Evolutionary conservation across 2,888 invertebrate species (phyloP), one percentile per base, ranked within the genome.

Genomic region (Lepidochrysops patricia): DNA sequence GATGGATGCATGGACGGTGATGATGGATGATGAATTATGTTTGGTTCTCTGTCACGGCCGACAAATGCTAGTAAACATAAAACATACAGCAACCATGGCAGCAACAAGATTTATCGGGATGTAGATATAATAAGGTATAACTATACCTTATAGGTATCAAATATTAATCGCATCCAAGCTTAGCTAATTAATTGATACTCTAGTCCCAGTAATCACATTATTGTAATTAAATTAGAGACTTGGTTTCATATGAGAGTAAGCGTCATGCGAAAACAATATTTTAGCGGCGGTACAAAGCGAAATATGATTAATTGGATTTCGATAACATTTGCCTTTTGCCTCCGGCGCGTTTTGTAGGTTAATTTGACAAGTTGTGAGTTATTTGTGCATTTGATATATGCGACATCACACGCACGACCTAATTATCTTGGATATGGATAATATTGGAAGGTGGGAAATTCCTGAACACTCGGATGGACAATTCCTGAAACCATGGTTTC

Each of bases 281-380:
- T 26, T 5, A n/a, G 54, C 54, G 54, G 54, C 4, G 9, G 9
- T 9, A 54, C 32, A 54, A 54, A 54, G 52, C 15, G 54, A 9
- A 29, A 32, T 29, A 19, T 54, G 32, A 54, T 54, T 29, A 32
- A 54, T 54, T 54, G 19, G 15, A 9, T 9, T 32, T 13, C 32
- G 54, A 54, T 54, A 54, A 32, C 54, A 29, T 54, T 54, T 29
- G 27, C 13, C n/a, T 26, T 54, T 54, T 29, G 27, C 13, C n/a
- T 26, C 27, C 27, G 29, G 9, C 19, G 4, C 15, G 12, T 7
- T 32, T 54, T 54, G 29, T 54, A 19, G 32, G 19, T 54, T 54
- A 32, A 54, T 54, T 54, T 54, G 54, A 54, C 32, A 54, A 29
- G 15, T 19, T 54, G 29, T 32, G 54, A 54, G 5, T 54, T 29